These are phyloP conservation scores for Lontra canadensis DNA, from an alignment of 2,113 vertebrate species.

Conservation along the genomic window DNA sequence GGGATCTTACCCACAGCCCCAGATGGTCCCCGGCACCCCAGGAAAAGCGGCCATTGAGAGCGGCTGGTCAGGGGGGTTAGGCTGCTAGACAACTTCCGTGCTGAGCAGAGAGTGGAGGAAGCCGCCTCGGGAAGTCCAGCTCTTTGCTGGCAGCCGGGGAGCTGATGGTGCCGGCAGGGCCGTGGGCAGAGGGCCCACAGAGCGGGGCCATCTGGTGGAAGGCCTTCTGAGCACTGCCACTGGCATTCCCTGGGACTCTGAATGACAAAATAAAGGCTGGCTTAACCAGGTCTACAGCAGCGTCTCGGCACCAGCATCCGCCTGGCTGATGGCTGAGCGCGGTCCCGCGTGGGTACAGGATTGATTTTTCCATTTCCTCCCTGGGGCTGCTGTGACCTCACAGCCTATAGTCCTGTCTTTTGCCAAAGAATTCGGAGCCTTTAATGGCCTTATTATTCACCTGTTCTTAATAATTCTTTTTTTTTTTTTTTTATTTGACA, in stretches of 20 bases:
- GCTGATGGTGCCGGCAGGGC: neutral
- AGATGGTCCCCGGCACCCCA: neutral
- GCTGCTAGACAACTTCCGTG: neutral
- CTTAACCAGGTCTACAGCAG: neutral
- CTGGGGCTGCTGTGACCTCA: neutral
- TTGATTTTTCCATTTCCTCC: conserved; percentile 35
- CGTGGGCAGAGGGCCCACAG: neutral
- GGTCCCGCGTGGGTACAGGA: neutral
- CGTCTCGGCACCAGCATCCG: neutral
- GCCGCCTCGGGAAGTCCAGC: neutral
- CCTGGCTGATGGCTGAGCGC: neutral
- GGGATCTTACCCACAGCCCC: neutral
- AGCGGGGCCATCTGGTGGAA: conserved; percentile 20
- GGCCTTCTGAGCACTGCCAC: neutral
- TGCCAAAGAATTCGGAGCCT: neutral
- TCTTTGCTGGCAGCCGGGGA: neutral
- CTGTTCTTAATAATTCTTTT: neutral
- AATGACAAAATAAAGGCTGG: neutral
- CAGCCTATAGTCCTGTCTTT: neutral
- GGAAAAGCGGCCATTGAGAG: conserved; percentile 1
- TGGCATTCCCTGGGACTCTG: neutral
- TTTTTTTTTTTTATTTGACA: too few relatives aligned
- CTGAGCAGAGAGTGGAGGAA: neutral
- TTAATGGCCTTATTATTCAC: neutral
- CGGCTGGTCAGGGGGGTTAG: neutral